Evolutionary conservation across 2,888 invertebrate genomes (phyloP).

Genomic region (Beris morrisii): DNA sequence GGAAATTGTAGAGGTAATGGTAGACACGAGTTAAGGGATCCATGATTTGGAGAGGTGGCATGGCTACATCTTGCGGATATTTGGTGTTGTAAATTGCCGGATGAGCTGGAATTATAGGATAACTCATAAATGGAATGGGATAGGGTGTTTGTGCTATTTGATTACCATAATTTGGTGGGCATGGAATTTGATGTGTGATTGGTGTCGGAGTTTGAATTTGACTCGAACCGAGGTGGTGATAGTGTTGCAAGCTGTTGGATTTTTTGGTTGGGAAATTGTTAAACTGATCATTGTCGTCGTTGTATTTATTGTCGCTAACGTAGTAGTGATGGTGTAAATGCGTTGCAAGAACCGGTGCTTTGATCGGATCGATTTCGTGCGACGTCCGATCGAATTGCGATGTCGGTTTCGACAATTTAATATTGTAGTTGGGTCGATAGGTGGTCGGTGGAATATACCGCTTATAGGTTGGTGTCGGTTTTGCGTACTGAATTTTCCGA

Average conservation of each 20-base stretch:
- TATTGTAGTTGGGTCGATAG: constrained; percentile 49
- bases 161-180: constrained; percentile 31
- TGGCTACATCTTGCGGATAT: constrained; percentile 2
- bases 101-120: constrained; percentile 40
- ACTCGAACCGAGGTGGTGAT: constrained; percentile 8
- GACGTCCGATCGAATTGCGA: neutral
- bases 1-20: constrained; percentile 18
- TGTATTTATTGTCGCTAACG: constrained; percentile 43
- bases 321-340: constrained; percentile 57
- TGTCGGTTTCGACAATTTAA: constrained; percentile 44
- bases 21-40: neutral
- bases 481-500: neutral
- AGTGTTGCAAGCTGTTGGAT: neutral
- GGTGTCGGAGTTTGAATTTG: constrained; percentile 29
- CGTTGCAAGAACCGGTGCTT: constrained; percentile 45
- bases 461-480: neutral
- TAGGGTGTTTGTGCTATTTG: constrained; percentile 37
- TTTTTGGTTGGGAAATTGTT: neutral
- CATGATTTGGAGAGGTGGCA: neutral
- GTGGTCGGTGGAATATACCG: constrained; percentile 46
- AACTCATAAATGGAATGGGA: constrained; percentile 38
- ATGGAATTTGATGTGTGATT: constrained; percentile 36
- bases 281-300: neutral
- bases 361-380: neutral
- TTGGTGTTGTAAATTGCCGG: constrained; percentile 23